Percentiles rank a stretch among this genome's conserved stretches.
phyloP scores from a whole-genome alignment of 2,113 vertebrate species.

The Pelecanoides urinatrix region DNA sequence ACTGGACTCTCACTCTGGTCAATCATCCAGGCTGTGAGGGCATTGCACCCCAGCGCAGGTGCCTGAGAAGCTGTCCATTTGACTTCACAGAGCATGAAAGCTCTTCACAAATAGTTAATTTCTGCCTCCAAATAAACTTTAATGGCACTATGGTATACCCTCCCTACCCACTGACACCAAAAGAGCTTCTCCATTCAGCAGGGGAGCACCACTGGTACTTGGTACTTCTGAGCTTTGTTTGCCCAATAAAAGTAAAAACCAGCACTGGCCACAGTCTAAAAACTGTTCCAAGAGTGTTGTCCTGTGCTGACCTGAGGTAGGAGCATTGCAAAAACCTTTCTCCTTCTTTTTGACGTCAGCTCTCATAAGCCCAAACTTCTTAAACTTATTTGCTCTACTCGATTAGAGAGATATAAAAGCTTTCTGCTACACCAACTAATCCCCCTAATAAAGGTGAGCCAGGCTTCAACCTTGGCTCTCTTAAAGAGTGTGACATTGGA shows the following conservation, averaged over 20 bases:
- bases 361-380: background rate
- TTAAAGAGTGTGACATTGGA: background rate
- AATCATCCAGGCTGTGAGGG: background rate
- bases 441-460: background rate
- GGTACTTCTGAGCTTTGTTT: background rate
- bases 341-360: background rate
- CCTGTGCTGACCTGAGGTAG: background rate
- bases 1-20: background rate
- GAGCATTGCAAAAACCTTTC: background rate
- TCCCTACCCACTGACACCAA: background rate
- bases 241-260: background rate
- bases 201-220: background rate
- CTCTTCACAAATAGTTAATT: background rate
- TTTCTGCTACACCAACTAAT: background rate
- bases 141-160: background rate
- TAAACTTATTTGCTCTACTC: background rate
- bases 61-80: background rate
- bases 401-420: background rate
- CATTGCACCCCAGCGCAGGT: background rate
- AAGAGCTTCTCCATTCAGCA: background rate
- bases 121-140: background rate
- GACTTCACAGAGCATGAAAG: background rate
- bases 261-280: background rate
- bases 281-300: background rate
- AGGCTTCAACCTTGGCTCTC: background rate